Percentiles rank a stretch among this genome's conserved stretches.
Evolutionary conservation across 2,113 vertebrate genomes (phyloP).

Genomic region (Epinephelus lanceolatus): DNA sequence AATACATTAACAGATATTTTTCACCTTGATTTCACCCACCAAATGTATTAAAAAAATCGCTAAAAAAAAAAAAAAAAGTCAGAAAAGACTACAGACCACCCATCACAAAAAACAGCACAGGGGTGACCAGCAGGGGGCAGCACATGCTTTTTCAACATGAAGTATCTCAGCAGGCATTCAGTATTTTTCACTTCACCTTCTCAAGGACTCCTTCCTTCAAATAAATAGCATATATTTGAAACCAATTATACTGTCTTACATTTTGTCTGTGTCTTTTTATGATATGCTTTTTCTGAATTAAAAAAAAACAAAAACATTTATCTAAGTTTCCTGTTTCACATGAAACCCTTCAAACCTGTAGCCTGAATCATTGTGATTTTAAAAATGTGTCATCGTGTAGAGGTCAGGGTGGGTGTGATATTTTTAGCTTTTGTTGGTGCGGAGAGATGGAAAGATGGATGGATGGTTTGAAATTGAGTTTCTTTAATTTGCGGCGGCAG

Average conservation of each 20-base stretch:
- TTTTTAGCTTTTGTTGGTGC: conserved; percentile 43
- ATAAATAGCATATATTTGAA: background rate
- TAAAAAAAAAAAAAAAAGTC: too few species aligned
- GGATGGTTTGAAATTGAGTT: conserved; percentile 5
- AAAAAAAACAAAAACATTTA: background rate
- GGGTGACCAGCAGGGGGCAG: conserved; percentile 72
- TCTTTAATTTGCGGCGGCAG: conserved; percentile 36
- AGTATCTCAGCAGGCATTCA: background rate
- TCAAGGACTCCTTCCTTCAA: conserved; percentile 42
- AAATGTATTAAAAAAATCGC: too few species aligned
- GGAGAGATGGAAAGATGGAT: background rate
- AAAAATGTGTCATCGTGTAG: conserved; percentile 31
- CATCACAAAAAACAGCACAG: too few species aligned
- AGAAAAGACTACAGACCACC: too few species aligned
- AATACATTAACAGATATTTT: too few species aligned
- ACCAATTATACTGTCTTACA: too few species aligned
- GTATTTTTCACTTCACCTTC: conserved; percentile 61
- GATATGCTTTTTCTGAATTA: background rate
- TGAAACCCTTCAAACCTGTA: conserved; percentile 4
- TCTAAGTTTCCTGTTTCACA: background rate
- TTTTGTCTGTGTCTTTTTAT: background rate
- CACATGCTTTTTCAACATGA: conserved; percentile 22
- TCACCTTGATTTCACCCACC: too few species aligned
- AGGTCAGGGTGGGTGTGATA: conserved; percentile 49
- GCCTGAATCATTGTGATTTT: conserved; percentile 9